phyloP scores from a whole-genome alignment of 2,797 vertebrate genomes.

The Typhlichthys eigenmanni region DNA sequence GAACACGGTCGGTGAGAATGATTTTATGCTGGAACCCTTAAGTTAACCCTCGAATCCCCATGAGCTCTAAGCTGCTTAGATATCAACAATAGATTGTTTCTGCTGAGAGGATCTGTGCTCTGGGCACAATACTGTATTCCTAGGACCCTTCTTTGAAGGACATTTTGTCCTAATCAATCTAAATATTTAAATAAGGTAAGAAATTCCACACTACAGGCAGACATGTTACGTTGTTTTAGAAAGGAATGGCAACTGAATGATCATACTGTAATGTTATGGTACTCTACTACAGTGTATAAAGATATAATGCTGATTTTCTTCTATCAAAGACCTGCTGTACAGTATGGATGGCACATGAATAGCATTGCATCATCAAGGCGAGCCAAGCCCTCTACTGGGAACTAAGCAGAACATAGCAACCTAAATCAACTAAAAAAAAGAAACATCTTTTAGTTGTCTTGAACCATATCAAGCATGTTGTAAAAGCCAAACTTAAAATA shows the following conservation, averaged over 20 bases:
- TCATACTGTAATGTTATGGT: slow-evolving; percentile 6
- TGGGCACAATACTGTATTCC: no score
- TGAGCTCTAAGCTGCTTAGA: no score
- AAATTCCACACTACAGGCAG: not conserved
- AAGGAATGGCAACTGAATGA: slow-evolving; percentile 1
- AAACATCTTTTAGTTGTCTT: slow-evolving; percentile 25
- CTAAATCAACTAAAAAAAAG: slow-evolving; percentile 18
- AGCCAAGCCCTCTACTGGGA: slow-evolving; percentile 46
- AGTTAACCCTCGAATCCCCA: no score
- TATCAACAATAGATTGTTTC: no score
- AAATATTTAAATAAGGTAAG: no score
- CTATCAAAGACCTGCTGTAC: slow-evolving; percentile 11
- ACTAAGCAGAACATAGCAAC: slow-evolving; percentile 20
- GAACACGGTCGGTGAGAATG: no score
- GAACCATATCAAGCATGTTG: not conserved
- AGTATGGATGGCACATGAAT: slow-evolving; percentile 28
- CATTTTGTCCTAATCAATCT: no score
- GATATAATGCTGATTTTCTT: slow-evolving; percentile 7
- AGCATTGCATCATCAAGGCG: slow-evolving; percentile 79
- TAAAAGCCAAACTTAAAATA: no score
- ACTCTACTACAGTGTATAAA: not conserved
- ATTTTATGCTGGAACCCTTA: no score
- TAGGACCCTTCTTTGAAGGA: no score
- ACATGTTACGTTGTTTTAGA: not conserved
- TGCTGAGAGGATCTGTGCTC: no score